phyloP scores from a whole-genome alignment of 2,797 vertebrate genomes.

The Sphenopsis melanotis region DNA sequence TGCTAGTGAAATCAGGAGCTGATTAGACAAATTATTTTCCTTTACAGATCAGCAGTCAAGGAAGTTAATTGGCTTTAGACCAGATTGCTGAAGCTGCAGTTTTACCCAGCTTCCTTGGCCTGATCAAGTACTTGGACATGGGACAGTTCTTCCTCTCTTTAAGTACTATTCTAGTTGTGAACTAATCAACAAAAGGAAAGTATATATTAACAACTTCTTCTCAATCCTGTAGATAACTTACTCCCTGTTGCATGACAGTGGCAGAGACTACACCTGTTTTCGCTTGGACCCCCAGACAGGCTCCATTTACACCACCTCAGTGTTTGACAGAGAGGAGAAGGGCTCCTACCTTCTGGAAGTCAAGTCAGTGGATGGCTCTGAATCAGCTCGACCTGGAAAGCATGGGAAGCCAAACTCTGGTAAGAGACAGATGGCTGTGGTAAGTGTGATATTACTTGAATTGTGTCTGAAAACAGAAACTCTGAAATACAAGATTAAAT shows the following conservation, averaged over 20 bases:
- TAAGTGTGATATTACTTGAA: not conserved
- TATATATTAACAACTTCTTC: not conserved
- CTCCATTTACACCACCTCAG: slow-evolving; percentile 80
- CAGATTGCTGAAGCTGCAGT: not conserved
- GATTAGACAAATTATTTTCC: not conserved
- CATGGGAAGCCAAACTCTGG: slow-evolving; percentile 87
- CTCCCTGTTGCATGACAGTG: slow-evolving; percentile 84
- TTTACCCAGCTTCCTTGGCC: not conserved
- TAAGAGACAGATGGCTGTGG: slow-evolving; percentile 33
- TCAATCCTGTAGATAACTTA: slow-evolving; percentile 81
- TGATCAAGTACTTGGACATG: not conserved
- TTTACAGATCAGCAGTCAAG: not conserved
- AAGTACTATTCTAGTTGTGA: not conserved
- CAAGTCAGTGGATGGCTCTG: slow-evolving; percentile 84
- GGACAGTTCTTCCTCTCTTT: not conserved
- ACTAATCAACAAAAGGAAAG: not conserved
- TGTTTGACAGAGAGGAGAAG: slow-evolving; percentile 88
- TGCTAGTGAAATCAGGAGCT: not conserved
- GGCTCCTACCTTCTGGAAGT: slow-evolving; percentile 87
- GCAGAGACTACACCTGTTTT: slow-evolving; percentile 84
- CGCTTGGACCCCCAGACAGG: slow-evolving; percentile 81
- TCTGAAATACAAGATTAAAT: not conserved
- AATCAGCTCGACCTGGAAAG: slow-evolving; percentile 86
- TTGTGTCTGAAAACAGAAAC: not conserved
- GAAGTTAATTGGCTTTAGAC: not conserved